phyloP scores from a whole-genome alignment of 1,140 invertebrate species.

The Drosophila insularis region DNA sequence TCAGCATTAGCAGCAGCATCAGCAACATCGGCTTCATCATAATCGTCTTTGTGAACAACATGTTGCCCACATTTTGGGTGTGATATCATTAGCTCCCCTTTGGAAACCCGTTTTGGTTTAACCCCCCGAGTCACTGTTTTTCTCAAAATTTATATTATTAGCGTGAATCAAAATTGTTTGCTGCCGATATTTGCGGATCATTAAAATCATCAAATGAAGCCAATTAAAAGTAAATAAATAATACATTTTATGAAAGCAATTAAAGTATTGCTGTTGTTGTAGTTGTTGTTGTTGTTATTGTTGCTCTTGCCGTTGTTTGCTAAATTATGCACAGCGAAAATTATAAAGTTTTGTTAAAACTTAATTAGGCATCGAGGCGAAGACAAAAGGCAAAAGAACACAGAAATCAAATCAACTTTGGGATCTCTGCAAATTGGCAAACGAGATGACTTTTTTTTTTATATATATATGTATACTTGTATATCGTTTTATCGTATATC shows the following conservation, averaged over 20 bases:
- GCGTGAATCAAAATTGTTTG: conserved; percentile 71
- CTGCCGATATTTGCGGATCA: conserved; percentile 77
- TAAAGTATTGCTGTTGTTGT: conserved; percentile 34
- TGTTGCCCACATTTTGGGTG: conserved; percentile 66
- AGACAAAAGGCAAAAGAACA: conserved; percentile 40
- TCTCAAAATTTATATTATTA: conserved; percentile 70
- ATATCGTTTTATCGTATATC: conserved; percentile 4
- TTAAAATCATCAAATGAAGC: conserved; percentile 79
- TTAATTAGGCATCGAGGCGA: conserved; percentile 61
- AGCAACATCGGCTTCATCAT: background rate
- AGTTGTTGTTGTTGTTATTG: background rate
- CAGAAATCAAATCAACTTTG: conserved; percentile 32
- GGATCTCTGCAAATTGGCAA: conserved; percentile 37
- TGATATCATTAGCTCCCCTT: conserved; percentile 77
- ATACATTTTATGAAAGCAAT: conserved; percentile 78
- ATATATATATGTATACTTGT: conserved; percentile 8
- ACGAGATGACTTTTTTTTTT: conserved; percentile 25
- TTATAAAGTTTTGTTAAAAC: conserved; percentile 77
- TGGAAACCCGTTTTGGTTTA: conserved; percentile 59
- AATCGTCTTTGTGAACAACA: conserved; percentile 1
- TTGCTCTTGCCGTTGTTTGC: background rate
- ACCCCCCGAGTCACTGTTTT: conserved; percentile 7
- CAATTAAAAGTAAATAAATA: conserved; percentile 81
- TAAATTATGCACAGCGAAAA: conserved; percentile 73
- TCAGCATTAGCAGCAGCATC: background rate